Conservation (phyloP, 1,140 invertebrate species). For the Drosophila jambulina region DNA sequence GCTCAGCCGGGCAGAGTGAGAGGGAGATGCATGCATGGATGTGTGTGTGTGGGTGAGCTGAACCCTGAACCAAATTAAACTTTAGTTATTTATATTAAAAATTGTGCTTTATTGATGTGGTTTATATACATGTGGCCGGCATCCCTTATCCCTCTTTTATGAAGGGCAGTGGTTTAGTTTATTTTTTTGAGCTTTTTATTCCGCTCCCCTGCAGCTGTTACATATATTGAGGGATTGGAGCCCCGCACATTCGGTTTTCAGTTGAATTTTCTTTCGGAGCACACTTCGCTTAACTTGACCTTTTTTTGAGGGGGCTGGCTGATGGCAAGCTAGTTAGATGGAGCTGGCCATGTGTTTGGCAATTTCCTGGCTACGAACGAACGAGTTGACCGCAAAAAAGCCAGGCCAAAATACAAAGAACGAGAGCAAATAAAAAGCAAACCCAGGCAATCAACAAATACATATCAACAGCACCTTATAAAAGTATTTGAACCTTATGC, state of each 20-base stretch:
- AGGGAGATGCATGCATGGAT: neutral
- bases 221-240: slow-evolving; percentile 27
- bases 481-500: slow-evolving; percentile 82
- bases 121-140: slow-evolving; percentile 48
- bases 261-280: slow-evolving; percentile 52
- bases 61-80: slow-evolving; percentile 68
- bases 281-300: slow-evolving; percentile 65
- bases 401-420: slow-evolving; percentile 67
- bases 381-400: slow-evolving; percentile 82
- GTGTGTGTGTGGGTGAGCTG: slow-evolving; percentile 23
- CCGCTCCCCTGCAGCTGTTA: slow-evolving; percentile 41
- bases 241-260: slow-evolving; percentile 24
- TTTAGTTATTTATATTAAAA: slow-evolving; percentile 83
- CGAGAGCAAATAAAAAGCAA: slow-evolving; percentile 75
- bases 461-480: slow-evolving; percentile 82
- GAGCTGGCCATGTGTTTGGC: slow-evolving; percentile 68
- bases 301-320: slow-evolving; percentile 46
- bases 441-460: slow-evolving; percentile 82
- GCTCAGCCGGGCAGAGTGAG: neutral
- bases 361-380: slow-evolving; percentile 79
- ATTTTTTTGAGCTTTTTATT: slow-evolving; percentile 7
- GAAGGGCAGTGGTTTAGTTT: slow-evolving; percentile 60
- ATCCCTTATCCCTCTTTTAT: slow-evolving; percentile 50
- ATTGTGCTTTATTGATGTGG: slow-evolving; percentile 83
- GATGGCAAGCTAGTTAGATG: slow-evolving; percentile 54